Conservation (phyloP, 1,140 invertebrate species). For the Theocolax elegans region DNA sequence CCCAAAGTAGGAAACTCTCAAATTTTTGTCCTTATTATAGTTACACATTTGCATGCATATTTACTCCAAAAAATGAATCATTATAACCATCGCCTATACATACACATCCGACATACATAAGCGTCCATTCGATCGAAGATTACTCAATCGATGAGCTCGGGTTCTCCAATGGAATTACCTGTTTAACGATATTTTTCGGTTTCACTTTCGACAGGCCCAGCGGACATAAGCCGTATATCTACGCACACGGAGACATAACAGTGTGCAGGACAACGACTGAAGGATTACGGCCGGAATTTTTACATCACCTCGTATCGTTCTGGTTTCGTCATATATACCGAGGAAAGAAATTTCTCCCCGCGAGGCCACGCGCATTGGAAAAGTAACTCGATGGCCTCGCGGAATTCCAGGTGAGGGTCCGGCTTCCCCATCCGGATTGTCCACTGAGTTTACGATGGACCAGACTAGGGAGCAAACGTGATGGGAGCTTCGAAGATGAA, state of each 20-base stretch:
- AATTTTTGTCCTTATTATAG: too few species aligned
- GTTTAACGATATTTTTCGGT: constrained; percentile 21
- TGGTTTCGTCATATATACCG: neutral
- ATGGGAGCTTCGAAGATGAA: neutral
- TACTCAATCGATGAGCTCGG: constrained; percentile 11
- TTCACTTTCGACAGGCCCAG: constrained; percentile 20
- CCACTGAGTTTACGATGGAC: too few species aligned
- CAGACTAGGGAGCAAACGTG: neutral
- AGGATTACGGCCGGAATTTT: constrained; percentile 6
- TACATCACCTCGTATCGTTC: constrained; percentile 18
- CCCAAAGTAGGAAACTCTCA: too few species aligned
- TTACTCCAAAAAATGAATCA: too few species aligned
- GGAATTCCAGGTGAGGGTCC: too few species aligned
- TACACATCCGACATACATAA: too few species aligned
- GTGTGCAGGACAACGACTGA: neutral
- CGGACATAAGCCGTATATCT: too few species aligned
- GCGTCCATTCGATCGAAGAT: too few species aligned
- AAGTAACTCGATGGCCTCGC: neutral
- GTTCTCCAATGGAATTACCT: neutral
- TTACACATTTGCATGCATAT: too few species aligned
- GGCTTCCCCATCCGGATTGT: neutral
- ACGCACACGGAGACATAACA: neutral
- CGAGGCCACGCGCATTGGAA: neutral
- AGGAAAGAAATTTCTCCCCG: neutral
- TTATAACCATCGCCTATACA: too few species aligned